These are phyloP conservation scores for Mesitornis unicolor DNA, from an alignment of 2,113 vertebrate genomes.

Conservation along the genomic window DNA sequence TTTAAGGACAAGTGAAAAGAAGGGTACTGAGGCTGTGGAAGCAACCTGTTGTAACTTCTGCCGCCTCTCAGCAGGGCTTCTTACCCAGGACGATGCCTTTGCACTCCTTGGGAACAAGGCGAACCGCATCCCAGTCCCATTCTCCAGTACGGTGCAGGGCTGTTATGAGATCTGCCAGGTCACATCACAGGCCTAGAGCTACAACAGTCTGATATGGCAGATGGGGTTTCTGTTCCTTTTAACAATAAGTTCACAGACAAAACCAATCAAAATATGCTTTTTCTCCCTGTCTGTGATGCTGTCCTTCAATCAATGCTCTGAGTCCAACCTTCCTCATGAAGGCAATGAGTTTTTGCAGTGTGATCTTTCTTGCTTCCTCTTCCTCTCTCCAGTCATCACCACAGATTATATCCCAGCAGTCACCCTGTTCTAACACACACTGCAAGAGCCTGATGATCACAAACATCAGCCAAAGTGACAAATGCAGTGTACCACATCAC, in stretches of 20 bases:
- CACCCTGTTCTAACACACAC: not conserved
- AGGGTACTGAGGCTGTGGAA: not conserved
- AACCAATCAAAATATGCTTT: not conserved
- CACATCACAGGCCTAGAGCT: not conserved
- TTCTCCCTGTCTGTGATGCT: not conserved
- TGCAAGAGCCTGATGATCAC: not conserved
- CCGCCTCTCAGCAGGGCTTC: too few species aligned
- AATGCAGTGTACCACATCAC: not conserved
- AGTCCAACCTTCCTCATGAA: not conserved
- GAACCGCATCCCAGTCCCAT: accelerated
- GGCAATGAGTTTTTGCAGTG: not conserved
- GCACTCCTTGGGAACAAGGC: accelerated
- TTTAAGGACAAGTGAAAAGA: conserved; percentile 26
- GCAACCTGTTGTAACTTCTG: not conserved
- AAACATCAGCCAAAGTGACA: not conserved
- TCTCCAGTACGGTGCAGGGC: not conserved
- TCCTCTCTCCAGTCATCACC: not conserved
- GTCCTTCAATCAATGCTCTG: accelerated
- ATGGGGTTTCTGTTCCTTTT: not conserved
- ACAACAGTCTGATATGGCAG: not conserved
- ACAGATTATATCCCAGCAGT: not conserved
- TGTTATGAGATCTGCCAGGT: not conserved
- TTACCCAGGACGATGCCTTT: accelerated
- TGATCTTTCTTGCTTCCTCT: not conserved
- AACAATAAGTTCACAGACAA: not conserved